A percentile compares a stretch with the other conserved stretches of the same genome.
phyloP scores from a whole-genome alignment of 2,797 vertebrate genomes.

The Schizopygopsis pylzovi region DNA sequence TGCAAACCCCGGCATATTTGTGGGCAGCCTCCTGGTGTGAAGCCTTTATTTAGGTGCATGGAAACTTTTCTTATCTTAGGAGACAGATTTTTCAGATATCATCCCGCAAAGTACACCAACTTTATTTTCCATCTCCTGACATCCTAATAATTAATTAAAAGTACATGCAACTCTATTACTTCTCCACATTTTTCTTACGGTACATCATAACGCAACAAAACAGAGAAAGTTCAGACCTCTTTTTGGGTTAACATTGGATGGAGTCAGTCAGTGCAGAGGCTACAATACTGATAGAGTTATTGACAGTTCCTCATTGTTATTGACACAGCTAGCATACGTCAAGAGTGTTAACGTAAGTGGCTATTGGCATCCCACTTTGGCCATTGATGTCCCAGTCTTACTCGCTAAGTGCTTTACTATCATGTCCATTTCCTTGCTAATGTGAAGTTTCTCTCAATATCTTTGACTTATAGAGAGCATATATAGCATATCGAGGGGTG shows the following conservation, averaged over 20 bases:
- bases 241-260: not conserved
- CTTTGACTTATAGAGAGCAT: constrained; percentile 33
- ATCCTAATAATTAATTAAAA: not conserved
- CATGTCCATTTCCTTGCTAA: constrained; percentile 31
- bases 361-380: constrained; percentile 80
- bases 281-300: constrained; percentile 64
- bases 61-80: constrained; percentile 44
- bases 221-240: not conserved
- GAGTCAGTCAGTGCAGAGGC: constrained; percentile 58
- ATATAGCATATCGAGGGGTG: no score
- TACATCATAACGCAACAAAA: not conserved
- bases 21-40: constrained; percentile 50
- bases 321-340: constrained; percentile 81
- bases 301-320: constrained; percentile 80
- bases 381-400: constrained; percentile 71
- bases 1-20: constrained; percentile 78
- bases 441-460: constrained; percentile 51
- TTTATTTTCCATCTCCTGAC: not conserved
- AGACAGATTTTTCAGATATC: constrained; percentile 44
- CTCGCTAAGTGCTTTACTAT: constrained; percentile 62
- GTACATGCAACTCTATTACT: not conserved
- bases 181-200: no score
- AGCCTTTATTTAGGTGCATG: constrained; percentile 50
- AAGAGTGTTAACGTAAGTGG: constrained; percentile 74
- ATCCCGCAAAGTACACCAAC: constrained; percentile 13